These are phyloP conservation scores for Bruchidius siliquastri DNA, from an alignment of 2,888 invertebrate genomes.

Conservation along the genomic window DNA sequence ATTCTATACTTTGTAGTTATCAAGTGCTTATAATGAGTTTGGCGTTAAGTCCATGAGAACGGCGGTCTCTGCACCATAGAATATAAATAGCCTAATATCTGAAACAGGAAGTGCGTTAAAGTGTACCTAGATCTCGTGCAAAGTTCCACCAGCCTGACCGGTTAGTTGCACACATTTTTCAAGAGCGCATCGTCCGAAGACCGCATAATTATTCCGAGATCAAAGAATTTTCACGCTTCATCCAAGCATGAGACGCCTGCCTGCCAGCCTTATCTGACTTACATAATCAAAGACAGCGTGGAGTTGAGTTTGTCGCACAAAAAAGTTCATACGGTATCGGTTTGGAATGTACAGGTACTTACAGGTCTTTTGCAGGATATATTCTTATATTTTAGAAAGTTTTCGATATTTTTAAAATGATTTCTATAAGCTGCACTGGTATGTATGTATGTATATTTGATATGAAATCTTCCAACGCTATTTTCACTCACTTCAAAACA, in stretches of 20 bases:
- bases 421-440: too few relatives aligned
- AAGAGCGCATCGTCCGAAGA: neutral
- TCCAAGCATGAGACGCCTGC: neutral
- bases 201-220: neutral
- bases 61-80: too few relatives aligned
- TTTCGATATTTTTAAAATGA: too few relatives aligned
- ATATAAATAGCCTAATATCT: neutral
- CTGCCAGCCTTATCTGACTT: neutral
- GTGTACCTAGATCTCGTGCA: neutral
- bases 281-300: neutral
- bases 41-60: too few relatives aligned
- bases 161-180: neutral
- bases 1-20: too few relatives aligned
- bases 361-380: neutral
- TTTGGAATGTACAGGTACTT: neutral
- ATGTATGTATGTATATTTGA: too few relatives aligned
- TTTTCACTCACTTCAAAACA: too few relatives aligned
- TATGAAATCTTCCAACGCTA: too few relatives aligned
- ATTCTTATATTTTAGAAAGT: too few relatives aligned
- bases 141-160: neutral
- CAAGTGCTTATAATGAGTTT: too few relatives aligned
- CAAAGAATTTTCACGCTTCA: neutral
- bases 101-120: neutral
- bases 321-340: neutral
- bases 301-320: neutral